Percentiles rank a stretch among this genome's conserved stretches.
Evolutionary conservation across 1,140 invertebrate genomes (phyloP).

Genomic region (Ceratosolen solmsi): DNA sequence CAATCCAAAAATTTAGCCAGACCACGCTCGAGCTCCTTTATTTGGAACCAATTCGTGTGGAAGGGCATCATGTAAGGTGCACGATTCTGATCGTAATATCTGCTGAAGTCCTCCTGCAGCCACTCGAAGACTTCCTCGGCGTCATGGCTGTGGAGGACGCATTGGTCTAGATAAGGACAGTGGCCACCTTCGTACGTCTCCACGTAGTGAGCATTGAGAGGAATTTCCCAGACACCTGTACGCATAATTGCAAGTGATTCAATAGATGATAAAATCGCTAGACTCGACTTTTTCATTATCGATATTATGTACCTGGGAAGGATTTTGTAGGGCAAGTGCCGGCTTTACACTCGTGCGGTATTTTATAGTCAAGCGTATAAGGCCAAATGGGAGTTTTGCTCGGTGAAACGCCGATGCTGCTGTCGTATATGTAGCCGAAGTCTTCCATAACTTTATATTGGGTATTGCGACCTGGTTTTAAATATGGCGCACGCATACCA

Average conservation of each 20-base stretch:
- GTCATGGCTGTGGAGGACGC: conserved; percentile 91
- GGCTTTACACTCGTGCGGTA: conserved; percentile 92
- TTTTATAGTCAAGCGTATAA: conserved; percentile 93
- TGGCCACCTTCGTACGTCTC: conserved; percentile 92
- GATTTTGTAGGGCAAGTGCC: conserved; percentile 92
- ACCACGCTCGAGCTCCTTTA: conserved; percentile 87
- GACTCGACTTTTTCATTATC: not conserved
- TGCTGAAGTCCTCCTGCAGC: conserved; percentile 91
- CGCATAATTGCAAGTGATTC: not conserved
- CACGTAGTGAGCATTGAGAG: conserved; percentile 92
- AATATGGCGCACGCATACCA: conserved; percentile 90
- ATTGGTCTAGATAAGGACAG: conserved; percentile 94
- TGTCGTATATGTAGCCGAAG: conserved; percentile 94
- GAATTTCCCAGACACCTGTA: conserved; percentile 93
- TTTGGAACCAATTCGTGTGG: conserved; percentile 96
- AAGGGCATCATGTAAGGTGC: conserved; percentile 96
- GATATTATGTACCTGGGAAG: conserved; percentile 81
- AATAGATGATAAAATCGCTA: not conserved
- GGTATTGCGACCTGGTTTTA: conserved; percentile 92
- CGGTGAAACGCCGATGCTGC: conserved; percentile 90
- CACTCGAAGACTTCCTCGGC: conserved; percentile 90
- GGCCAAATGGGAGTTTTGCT: conserved; percentile 91
- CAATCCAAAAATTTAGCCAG: conserved; percentile 91
- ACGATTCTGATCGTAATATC: conserved; percentile 89
- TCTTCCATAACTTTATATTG: conserved; percentile 94